Evolutionary conservation across 2,113 vertebrate species (phyloP).

Genomic region (Gallinago paraguaiae): DNA sequence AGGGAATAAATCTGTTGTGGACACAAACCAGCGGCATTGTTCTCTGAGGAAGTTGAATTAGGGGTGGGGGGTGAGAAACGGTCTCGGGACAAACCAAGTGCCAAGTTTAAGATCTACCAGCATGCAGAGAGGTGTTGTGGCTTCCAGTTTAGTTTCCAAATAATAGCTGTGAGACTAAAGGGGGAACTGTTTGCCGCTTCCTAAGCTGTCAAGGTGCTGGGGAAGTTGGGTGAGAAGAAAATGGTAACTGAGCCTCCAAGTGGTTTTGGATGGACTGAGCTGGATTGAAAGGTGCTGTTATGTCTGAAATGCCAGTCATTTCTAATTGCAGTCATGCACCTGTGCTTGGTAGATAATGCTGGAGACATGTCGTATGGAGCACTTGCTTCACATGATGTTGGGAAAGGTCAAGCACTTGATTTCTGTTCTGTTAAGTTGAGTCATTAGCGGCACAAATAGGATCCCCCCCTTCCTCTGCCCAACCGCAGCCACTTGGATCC

Average conservation of each 20-base stretch:
- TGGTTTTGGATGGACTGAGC: neutral
- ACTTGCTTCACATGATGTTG: slow-evolving; percentile 32
- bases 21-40: slow-evolving; percentile 38
- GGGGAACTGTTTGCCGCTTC: neutral
- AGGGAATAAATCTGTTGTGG: slow-evolving; percentile 23
- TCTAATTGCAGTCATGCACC: slow-evolving; percentile 59
- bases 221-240: neutral
- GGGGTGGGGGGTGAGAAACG: neutral
- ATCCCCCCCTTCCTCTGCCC: neutral
- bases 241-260: neutral
- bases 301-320: neutral
- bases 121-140: neutral
- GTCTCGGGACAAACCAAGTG: neutral
- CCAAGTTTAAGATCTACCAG: neutral
- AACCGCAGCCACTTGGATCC: fast-evolving
- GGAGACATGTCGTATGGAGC: neutral
- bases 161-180: neutral
- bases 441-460: neutral
- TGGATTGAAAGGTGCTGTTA: slow-evolving; percentile 39
- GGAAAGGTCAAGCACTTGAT: slow-evolving; percentile 37
- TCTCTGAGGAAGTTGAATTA: slow-evolving; percentile 32
- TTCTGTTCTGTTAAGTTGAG: slow-evolving; percentile 1
- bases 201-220: neutral
- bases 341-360: slow-evolving; percentile 48
- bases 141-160: slow-evolving; percentile 4